Conservation (phyloP, 2,888 invertebrate genomes). For the Thelaira solivaga region DNA sequence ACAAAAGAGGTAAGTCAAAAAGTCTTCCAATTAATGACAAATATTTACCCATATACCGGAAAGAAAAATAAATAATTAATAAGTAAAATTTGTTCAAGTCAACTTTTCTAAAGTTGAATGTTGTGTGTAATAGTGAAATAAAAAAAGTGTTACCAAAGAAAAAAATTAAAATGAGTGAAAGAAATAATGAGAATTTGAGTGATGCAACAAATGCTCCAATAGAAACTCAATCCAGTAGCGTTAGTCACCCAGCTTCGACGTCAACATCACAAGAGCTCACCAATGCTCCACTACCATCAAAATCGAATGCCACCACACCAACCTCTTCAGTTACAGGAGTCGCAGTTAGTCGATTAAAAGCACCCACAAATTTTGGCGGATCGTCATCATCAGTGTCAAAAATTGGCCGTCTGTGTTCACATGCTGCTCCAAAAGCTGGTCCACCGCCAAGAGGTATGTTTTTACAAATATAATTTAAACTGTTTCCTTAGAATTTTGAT, state of each 20-base stretch:
- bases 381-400: slow-evolving; percentile 70
- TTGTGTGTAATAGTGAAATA: slow-evolving; percentile 24
- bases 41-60: too few species aligned
- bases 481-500: too few species aligned
- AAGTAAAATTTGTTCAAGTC: background rate
- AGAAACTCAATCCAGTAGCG: background rate
- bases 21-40: background rate
- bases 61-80: background rate
- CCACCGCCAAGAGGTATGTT: slow-evolving; percentile 74
- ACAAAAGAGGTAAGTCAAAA: slow-evolving; percentile 40
- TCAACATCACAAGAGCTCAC: slow-evolving; percentile 29
- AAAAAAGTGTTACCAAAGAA: slow-evolving; percentile 6
- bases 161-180: slow-evolving; percentile 68
- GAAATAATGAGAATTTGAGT: slow-evolving; percentile 48
- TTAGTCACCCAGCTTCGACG: background rate
- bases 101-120: slow-evolving; percentile 3
- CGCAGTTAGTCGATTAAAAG: slow-evolving; percentile 67
- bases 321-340: slow-evolving; percentile 69
- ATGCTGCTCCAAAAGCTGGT: slow-evolving; percentile 71
- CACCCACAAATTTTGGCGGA: slow-evolving; percentile 68
- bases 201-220: background rate
- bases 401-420: slow-evolving; percentile 72
- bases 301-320: slow-evolving; percentile 69
- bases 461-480: background rate
- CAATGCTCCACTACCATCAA: slow-evolving; percentile 32